Evolutionary conservation across 2,888 invertebrate genomes (phyloP).

Genomic region (Melolontha melolontha): DNA sequence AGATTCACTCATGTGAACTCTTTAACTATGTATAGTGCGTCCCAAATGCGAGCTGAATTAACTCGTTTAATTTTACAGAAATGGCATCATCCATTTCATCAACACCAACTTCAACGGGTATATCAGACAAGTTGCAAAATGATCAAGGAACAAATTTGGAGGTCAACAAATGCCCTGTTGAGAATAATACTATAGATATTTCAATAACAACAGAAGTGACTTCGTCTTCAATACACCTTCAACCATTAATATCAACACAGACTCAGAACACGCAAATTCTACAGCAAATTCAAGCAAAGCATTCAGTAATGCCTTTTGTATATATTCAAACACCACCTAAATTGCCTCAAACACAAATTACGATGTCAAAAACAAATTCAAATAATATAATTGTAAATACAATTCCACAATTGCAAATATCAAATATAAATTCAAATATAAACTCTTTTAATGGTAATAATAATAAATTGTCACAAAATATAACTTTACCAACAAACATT

Average conservation of each 20-base stretch:
- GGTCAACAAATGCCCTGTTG: constrained; percentile 29
- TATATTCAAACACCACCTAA: constrained; percentile 70
- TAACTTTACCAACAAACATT: constrained; percentile 43
- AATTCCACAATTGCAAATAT: constrained; percentile 55
- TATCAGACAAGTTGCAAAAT: constrained; percentile 36
- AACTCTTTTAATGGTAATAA: constrained; percentile 51
- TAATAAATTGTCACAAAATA: constrained; percentile 42
- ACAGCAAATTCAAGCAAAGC: constrained; percentile 53
- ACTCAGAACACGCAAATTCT: constrained; percentile 45
- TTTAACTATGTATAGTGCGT: constrained; percentile 46
- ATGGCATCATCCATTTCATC: constrained; percentile 55
- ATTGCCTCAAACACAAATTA: constrained; percentile 48
- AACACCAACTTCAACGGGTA: constrained; percentile 32
- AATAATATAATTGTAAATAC: constrained; percentile 53
- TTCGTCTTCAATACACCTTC: constrained; percentile 34
- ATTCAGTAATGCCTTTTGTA: constrained; percentile 70
- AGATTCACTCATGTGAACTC: constrained; percentile 36
- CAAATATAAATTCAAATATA: constrained; percentile 51
- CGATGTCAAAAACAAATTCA: constrained; percentile 50
- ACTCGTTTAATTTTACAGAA: constrained; percentile 54
- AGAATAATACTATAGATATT: constrained; percentile 43
- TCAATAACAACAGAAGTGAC: constrained; percentile 43
- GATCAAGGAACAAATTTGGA: constrained; percentile 40
- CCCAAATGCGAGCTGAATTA: constrained; percentile 48
- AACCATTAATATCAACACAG: constrained; percentile 46